Base-by-base conservation (phyloP, 2,113 vertebrate genomes). In the Anolis sagrei region DNA sequence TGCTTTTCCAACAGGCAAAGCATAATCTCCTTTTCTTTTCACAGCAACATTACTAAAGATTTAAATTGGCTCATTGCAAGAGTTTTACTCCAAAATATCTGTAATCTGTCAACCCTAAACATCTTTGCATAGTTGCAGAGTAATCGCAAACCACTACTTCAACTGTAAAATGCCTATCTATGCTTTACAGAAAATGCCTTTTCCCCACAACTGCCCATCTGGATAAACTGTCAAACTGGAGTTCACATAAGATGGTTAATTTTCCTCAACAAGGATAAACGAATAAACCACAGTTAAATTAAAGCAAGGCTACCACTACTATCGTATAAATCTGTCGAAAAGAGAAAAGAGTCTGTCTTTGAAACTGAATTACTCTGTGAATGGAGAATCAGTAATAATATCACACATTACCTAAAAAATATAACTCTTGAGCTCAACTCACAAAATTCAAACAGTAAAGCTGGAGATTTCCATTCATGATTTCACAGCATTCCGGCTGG, bases 121-220 rank as follows among this genome's bases (percentile, higher is more conserved):
- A 90, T 51, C 69, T 79, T 48, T 87, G 85, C 79, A 78, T 16
- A 23, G 18, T 79, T 85, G 80, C 91, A 58, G 16, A 76, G 84
- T 79, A 88, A 61, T 49, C 51, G 18, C 29, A 54, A 29, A 54
- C 6, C 21, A 76, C 48, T 76, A 54, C 39, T 44, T 44, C 70
- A 73, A 36, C 34, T 36, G 19, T 34, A 80, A 29, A 39, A n/a
- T 69, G 83, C 79, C 1, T 76, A 84, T 19, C 80, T n/a, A 61
- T 70, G 18, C 19, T 54, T 62, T 49, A n/a, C 49, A 61, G 66
- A 76, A 91, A 87, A 89, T 76, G 79, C 84, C 84, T 87, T 91
- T 85, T 90, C 74, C 66, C 81, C 51, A 9, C 51, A 51, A 78
- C 7, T 87, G 80, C 84, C 48, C 76, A 89, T 90, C 76, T 75